Evolutionary conservation across 2,113 vertebrate genomes (phyloP).

Genomic region (Myxocyprinus asiaticus): DNA sequence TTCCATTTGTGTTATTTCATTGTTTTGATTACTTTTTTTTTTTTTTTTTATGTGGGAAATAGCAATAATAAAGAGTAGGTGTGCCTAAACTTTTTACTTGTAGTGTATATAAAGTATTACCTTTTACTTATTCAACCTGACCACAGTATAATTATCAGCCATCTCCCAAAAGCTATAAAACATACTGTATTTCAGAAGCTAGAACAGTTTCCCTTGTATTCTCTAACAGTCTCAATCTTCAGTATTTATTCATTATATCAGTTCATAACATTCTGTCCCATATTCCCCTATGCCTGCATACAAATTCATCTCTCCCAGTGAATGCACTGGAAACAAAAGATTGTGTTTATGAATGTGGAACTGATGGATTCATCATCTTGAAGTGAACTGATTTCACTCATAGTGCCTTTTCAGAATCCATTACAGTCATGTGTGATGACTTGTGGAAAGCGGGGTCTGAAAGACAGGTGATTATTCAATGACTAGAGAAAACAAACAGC

Average conservation of each 20-base stretch:
- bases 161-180: neutral
- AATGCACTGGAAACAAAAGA: conserved; percentile 54
- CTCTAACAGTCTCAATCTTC: conserved; percentile 2
- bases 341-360: conserved; percentile 58
- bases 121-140: neutral
- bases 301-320: conserved; percentile 46
- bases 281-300: conserved; percentile 38
- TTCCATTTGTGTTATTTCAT: too few species aligned
- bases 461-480: conserved; percentile 34
- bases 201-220: neutral
- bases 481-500: conserved; percentile 25
- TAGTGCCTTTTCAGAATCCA: conserved; percentile 51
- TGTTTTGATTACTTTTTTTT: too few species aligned
- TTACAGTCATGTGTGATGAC: conserved; percentile 50
- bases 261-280: conserved; percentile 45
- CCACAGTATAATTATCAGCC: neutral
- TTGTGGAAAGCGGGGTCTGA: conserved; percentile 7
- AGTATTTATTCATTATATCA: conserved; percentile 36
- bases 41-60: too few species aligned
- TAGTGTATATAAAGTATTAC: too few species aligned
- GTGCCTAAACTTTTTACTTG: too few species aligned
- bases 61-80: too few species aligned
- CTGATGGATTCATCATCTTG: conserved; percentile 56
- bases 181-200: neutral
- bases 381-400: conserved; percentile 49